phyloP scores from a whole-genome alignment of 1,140 invertebrate species.

The Drosophila busckii region DNA sequence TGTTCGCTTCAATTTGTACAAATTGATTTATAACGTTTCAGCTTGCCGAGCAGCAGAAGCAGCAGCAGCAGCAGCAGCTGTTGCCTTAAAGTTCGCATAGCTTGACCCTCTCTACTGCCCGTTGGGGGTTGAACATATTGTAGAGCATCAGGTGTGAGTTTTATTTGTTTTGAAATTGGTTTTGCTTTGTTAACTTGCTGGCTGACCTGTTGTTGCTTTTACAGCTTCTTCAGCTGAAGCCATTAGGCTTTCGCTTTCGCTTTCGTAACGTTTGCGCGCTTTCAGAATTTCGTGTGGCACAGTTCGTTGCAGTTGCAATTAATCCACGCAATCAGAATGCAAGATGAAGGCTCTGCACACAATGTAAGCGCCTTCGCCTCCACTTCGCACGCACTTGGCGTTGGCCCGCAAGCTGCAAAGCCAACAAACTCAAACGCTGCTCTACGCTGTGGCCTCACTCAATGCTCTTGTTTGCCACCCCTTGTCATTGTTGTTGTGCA shows the following conservation, averaged over 20 bases:
- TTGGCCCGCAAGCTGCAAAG: conserved; percentile 66
- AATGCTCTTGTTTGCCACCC: conserved; percentile 18
- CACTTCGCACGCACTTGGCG: too few species aligned
- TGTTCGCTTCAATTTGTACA: conserved; percentile 38
- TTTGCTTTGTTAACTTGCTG: conserved; percentile 44
- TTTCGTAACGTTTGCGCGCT: too few species aligned
- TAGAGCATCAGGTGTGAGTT: conserved; percentile 63
- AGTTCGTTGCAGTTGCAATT: conserved; percentile 53
- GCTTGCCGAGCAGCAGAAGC: too few species aligned
- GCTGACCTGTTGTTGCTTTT: conserved; percentile 9
- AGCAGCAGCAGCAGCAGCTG: too few species aligned
- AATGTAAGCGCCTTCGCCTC: conserved; percentile 38
- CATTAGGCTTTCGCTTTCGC: conserved; percentile 54
- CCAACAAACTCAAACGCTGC: conserved; percentile 55
- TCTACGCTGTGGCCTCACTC: conserved; percentile 34
- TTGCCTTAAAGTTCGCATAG: neutral
- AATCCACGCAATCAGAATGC: conserved; percentile 75
- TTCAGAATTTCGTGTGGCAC: too few species aligned
- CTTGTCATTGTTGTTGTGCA: conserved; percentile 19
- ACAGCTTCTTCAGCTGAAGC: conserved; percentile 34
- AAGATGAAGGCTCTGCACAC: conserved; percentile 69
- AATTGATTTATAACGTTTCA: conserved; percentile 74
- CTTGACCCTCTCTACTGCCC: too few species aligned
- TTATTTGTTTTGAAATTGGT: conserved; percentile 68
- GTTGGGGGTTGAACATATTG: too few species aligned